Evolutionary conservation across 1,140 invertebrate species (phyloP), one percentile per base, ranked within the genome.

Genomic region (Penaeus indicus): DNA sequence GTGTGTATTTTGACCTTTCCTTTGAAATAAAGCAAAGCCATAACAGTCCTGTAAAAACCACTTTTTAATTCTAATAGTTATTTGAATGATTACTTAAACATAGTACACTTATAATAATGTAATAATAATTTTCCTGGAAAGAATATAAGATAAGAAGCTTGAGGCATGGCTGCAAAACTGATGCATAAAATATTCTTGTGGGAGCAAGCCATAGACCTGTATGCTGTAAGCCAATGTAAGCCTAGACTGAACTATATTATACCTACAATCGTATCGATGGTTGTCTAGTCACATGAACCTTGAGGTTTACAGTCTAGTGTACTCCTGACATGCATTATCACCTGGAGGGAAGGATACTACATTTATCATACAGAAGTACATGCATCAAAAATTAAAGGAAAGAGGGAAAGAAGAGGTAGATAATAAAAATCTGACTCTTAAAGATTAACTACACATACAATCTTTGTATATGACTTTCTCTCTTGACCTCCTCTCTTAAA

Each of bases 301-400:
- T 77, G 84, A 84, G 32, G 42, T 62, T 75, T 88, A 88, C 87
- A 84, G 87, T 80, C 75, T 88, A 63, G 87, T 88, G 62, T 42
- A 38, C 87, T 62, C 38, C n/a, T 88, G 54, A 38, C 72, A 54
- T 75, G 67, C 81, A 42, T 84, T 88, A 84, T 72, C 22, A 84
- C 82, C 87, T 88, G 87, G n/a, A 78, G 75, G 87, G 75, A 72
- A 84, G 27, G 61, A 80, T 60, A 83, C 27, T 64, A 54, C 54
- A 67, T 16, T 83, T 64, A 63, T 18, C 21, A 18, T 42, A 38
- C 25, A 21, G 64, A 62, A 62, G 60, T 10, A 63, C 22, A 64
- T 42, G n/a, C 19, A 32, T 63, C 27, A 64, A 79, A 13, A 78
- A 77, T 27, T 10, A 62, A 11, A 22, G 42, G 27, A 19, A 21